Evolutionary conservation across 2,888 invertebrate genomes (phyloP).

Genomic region (Mythimna vitellina): DNA sequence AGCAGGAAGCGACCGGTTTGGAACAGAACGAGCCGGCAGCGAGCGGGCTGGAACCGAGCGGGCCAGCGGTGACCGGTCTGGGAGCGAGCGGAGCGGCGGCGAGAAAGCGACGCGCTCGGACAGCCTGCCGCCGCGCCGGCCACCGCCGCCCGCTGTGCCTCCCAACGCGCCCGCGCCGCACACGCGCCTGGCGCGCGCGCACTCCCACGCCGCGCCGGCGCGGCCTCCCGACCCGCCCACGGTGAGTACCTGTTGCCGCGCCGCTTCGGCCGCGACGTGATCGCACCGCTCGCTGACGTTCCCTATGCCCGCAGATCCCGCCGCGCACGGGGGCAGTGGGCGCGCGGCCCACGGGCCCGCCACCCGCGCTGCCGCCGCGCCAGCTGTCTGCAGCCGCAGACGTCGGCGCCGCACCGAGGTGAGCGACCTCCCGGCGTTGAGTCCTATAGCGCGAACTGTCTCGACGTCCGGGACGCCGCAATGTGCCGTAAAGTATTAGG

Average conservation of each 20-base stretch:
- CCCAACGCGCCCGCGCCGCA: constrained; percentile 67
- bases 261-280: too few relatives aligned
- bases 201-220: constrained; percentile 78
- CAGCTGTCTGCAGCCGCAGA: constrained; percentile 89
- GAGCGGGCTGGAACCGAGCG: constrained; percentile 16
- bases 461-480: constrained; percentile 10
- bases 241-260: constrained; percentile 63
- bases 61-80: constrained; percentile 4
- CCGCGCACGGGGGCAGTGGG: constrained; percentile 73
- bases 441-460: constrained; percentile 34
- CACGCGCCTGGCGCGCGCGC: constrained; percentile 79
- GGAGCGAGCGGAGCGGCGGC: constrained; percentile 9
- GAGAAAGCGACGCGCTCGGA: constrained; percentile 60
- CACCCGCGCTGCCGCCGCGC: constrained; percentile 90
- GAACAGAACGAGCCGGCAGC: constrained; percentile 4
- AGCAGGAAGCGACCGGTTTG: background rate
- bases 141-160: constrained; percentile 70
- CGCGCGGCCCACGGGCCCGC: constrained; percentile 72
- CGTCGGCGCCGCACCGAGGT: constrained; percentile 81
- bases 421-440: constrained; percentile 56
- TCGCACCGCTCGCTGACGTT: background rate
- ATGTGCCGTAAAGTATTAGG: constrained; percentile 45
- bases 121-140: constrained; percentile 73
- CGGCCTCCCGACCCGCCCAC: constrained; percentile 78
- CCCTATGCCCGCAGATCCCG: constrained; percentile 74